Evolutionary conservation across 2,888 invertebrate species (phyloP).

Genomic region (Euplexia lucipara): DNA sequence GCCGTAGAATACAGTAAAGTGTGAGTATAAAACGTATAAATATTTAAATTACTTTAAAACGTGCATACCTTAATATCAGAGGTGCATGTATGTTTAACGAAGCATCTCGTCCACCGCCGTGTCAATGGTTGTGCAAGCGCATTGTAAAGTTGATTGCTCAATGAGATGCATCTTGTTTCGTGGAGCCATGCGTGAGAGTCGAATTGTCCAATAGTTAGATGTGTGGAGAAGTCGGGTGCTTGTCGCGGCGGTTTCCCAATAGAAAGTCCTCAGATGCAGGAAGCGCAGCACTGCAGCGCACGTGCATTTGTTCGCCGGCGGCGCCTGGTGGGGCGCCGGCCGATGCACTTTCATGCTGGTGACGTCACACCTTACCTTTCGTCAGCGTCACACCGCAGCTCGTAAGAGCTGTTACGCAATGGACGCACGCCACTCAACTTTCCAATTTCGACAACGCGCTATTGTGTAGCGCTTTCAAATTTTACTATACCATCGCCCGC

Average conservation of each 20-base stretch:
- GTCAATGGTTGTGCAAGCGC: constrained; percentile 82
- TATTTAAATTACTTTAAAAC: constrained; percentile 17
- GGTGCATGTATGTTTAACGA: constrained; percentile 62
- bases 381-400: constrained; percentile 87
- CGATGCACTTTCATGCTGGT: constrained; percentile 90
- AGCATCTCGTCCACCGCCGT: constrained; percentile 66
- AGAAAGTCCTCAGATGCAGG: constrained; percentile 89
- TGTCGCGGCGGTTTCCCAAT: constrained; percentile 84
- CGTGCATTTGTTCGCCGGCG: constrained; percentile 71
- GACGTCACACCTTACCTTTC: constrained; percentile 89
- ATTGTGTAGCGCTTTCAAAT: constrained; percentile 91
- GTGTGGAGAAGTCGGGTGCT: constrained; percentile 78
- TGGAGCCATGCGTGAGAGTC: constrained; percentile 82
- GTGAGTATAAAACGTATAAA: constrained; percentile 73
- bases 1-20: constrained; percentile 74
- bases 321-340: constrained; percentile 81
- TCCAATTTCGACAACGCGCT: constrained; percentile 91
- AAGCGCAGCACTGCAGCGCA: constrained; percentile 79
- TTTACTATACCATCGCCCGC: constrained; percentile 86
- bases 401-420: constrained; percentile 89
- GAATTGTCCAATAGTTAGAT: constrained; percentile 83
- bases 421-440: constrained; percentile 89
- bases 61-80: constrained; percentile 34
- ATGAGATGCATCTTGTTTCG: constrained; percentile 87
- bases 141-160: constrained; percentile 83